A percentile compares a stretch with the other conserved stretches of the same genome.
phyloP scores from a whole-genome alignment of 2,113 vertebrate species.

The Ramphastos sulfuratus region DNA sequence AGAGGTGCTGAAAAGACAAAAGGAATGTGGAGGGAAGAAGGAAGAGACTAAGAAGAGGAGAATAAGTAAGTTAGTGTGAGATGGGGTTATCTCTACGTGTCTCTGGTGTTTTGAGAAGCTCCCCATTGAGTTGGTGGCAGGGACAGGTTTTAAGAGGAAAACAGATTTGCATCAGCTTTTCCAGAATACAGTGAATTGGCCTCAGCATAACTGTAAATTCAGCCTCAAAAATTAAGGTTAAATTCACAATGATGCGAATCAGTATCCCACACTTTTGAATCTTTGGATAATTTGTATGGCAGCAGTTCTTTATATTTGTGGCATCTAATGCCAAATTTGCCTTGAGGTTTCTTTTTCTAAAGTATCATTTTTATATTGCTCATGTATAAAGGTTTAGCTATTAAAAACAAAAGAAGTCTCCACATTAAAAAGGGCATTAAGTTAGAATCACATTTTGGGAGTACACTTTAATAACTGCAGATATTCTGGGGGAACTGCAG shows the following conservation, averaged over 20 bases:
- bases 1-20: background rate
- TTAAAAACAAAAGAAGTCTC: background rate
- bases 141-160: background rate
- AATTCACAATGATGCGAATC: background rate
- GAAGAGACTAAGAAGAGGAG: background rate
- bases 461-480: conserved; percentile 16
- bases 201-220: background rate
- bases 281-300: background rate
- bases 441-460: background rate
- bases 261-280: background rate
- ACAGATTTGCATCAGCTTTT: background rate
- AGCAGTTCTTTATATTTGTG: background rate
- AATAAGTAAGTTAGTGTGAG: background rate
- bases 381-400: background rate
- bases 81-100: background rate
- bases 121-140: background rate
- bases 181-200: background rate
- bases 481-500: background rate
- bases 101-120: background rate
- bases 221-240: background rate
- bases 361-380: background rate
- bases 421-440: background rate
- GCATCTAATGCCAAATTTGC: background rate
- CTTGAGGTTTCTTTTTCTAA: background rate
- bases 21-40: background rate